phyloP scores from a whole-genome alignment of 2,797 vertebrate genomes.

The Brachyalestes nurse region DNA sequence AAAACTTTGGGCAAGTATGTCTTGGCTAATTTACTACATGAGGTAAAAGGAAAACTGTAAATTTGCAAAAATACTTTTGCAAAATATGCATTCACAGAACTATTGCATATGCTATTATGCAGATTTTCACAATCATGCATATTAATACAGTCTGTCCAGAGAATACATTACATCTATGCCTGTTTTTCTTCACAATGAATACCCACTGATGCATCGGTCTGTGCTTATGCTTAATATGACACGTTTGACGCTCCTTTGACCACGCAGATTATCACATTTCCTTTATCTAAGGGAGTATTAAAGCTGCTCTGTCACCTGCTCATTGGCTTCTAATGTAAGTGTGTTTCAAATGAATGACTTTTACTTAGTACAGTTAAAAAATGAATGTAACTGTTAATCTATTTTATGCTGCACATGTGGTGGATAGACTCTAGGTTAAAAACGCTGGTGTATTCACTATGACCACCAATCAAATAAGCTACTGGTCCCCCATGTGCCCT shows the following conservation, averaged over 20 bases:
- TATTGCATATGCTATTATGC: not conserved
- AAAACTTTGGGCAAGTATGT: no score
- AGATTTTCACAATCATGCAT: constrained; percentile 5
- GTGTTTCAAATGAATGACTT: no score
- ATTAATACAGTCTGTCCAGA: not conserved
- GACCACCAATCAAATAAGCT: no score
- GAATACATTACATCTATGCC: not conserved
- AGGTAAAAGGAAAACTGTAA: no score
- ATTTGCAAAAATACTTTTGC: not conserved
- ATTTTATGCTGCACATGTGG: no score
- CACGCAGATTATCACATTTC: not conserved
- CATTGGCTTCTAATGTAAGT: not conserved
- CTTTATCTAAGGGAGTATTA: not conserved
- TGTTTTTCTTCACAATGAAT: not conserved
- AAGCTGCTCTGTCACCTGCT: not conserved
- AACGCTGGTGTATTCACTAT: no score
- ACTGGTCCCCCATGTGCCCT: no score
- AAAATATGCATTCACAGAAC: not conserved
- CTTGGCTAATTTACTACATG: no score
- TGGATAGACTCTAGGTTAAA: no score
- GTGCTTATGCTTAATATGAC: not conserved
- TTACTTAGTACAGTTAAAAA: no score
- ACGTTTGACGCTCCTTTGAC: not conserved
- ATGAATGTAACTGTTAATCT: no score
- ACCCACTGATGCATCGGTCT: not conserved